Base-by-base conservation (phyloP, 2,888 invertebrate species). In the Tetheella fluctuosa region DNA sequence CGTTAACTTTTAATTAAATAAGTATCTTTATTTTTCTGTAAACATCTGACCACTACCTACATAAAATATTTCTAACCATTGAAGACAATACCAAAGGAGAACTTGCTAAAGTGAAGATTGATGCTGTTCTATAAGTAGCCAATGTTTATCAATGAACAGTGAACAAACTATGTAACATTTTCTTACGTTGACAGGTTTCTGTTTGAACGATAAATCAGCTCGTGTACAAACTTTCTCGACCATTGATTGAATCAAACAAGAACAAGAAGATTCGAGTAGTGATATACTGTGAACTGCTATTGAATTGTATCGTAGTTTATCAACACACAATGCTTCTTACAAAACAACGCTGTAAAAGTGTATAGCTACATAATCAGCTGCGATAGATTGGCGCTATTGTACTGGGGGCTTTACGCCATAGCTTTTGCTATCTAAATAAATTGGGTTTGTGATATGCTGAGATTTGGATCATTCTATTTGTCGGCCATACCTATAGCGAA, bases 401-500 rank as follows among this genome's bases (percentile, higher is more conserved):
- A 57, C 42, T 58, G 60, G 59, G 58, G 57, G 48, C 23, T 55
- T 52, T 23, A n/a, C 63, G 67, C 66, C 60, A 63, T 60, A n/a
- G 64, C 67, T 65, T 71, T 66, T 68, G 48, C 48, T 10, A n/a
- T n/a, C 20, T 3, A 20, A 48, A 8, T 8, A 48, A 48, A 48
- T 48, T 48, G 48, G 10, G 20, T 48, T 48, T 48, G 42, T 48
- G 48, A 48, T 48, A 48, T 48, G 48, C 48, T 48, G 63, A 64
- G 69, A 65, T 74, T 61, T 64, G 73, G 65, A 75, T 74, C 70
- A 75, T 79, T 79, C 70, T n/a, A 39, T 81, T 79, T 76, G 67
- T 67, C 62, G 75, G 73, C 78, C 81, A 80, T 82, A n/a, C n/a
- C n/a, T n/a, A 81, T 17, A 48, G 17, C 20, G 20, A 48, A 48